Evolutionary conservation across 2,113 vertebrate genomes (phyloP).

Genomic region (Stigmatopora argus): DNA sequence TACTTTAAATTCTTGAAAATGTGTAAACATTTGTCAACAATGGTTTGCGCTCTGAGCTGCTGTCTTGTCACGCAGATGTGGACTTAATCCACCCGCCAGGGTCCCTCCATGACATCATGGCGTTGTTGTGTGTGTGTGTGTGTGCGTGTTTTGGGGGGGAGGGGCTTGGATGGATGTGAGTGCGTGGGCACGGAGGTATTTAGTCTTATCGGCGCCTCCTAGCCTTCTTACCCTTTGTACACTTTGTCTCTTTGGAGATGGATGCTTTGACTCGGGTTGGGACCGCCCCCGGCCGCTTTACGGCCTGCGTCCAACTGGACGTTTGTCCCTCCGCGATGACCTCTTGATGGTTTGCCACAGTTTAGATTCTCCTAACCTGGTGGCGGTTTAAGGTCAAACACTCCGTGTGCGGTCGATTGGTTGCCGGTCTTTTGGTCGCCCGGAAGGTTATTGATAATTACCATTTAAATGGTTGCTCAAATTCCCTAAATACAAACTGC

Average conservation of each 20-base stretch:
- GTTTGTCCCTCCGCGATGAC: neutral
- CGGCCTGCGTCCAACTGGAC: neutral
- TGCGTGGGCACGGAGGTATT: conserved; percentile 62
- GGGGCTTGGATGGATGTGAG: conserved; percentile 33
- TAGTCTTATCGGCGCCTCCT: conserved; percentile 56
- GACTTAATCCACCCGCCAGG: conserved; percentile 46
- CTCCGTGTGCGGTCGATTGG: too few relatives aligned
- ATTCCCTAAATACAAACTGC: too few relatives aligned
- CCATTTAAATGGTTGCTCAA: too few relatives aligned
- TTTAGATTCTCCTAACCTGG: neutral
- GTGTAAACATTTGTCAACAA: conserved; percentile 27
- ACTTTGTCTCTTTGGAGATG: conserved; percentile 53
- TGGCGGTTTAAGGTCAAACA: neutral
- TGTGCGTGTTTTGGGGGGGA: neutral
- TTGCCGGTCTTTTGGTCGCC: too few relatives aligned
- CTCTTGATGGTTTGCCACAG: neutral
- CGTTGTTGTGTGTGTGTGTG: conserved; percentile 48
- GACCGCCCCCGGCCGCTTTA: conserved; percentile 7
- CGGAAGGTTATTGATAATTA: too few relatives aligned
- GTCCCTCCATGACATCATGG: conserved; percentile 57
- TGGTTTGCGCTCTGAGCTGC: neutral
- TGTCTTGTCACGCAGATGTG: conserved; percentile 28
- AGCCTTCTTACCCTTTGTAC: conserved; percentile 54
- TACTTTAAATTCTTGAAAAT: conserved; percentile 39
- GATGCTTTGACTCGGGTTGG: conserved; percentile 25